phyloP scores from a whole-genome alignment of 2,113 vertebrate species.

The Paraplagusia blochii region DNA sequence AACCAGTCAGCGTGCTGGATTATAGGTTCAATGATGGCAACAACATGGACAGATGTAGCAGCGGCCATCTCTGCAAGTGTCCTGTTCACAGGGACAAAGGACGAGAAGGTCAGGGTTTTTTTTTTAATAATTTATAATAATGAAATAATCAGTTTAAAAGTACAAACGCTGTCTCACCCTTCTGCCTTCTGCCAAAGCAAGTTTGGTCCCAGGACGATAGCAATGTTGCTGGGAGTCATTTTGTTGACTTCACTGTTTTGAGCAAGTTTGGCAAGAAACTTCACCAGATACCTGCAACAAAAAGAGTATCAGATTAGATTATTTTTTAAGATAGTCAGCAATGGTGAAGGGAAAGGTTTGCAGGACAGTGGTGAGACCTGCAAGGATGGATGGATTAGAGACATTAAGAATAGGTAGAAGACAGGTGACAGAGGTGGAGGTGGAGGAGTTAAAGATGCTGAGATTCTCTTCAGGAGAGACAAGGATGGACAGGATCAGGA shows the following conservation, averaged over 20 bases:
- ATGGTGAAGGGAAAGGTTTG: no score
- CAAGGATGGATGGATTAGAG: no score
- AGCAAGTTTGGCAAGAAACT: slow-evolving; percentile 92
- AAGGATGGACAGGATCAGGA: no score
- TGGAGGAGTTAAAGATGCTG: no score
- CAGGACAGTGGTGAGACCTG: no score
- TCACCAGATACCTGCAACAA: slow-evolving; percentile 89
- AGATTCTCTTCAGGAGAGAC: no score
- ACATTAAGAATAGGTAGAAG: no score
- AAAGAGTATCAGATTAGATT: not conserved
- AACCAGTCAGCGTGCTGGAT: slow-evolving; percentile 97
- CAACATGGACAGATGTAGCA: slow-evolving; percentile 92
- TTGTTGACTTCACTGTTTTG: slow-evolving; percentile 94
- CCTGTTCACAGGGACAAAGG: slow-evolving; percentile 61
- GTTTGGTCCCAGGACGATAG: slow-evolving; percentile 95
- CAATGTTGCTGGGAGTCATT: slow-evolving; percentile 95
- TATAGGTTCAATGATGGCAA: slow-evolving; percentile 93
- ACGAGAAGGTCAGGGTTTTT: not conserved
- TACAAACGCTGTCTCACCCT: slow-evolving; percentile 75
- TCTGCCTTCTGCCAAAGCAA: slow-evolving; percentile 92
- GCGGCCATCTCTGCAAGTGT: slow-evolving; percentile 95
- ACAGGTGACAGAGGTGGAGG: no score
- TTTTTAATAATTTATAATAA: not conserved
- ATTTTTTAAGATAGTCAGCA: no score
- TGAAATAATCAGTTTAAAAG: not conserved